Evolutionary conservation across 2,888 invertebrate genomes (phyloP).

Genomic region (Pseudococcus viburni): DNA sequence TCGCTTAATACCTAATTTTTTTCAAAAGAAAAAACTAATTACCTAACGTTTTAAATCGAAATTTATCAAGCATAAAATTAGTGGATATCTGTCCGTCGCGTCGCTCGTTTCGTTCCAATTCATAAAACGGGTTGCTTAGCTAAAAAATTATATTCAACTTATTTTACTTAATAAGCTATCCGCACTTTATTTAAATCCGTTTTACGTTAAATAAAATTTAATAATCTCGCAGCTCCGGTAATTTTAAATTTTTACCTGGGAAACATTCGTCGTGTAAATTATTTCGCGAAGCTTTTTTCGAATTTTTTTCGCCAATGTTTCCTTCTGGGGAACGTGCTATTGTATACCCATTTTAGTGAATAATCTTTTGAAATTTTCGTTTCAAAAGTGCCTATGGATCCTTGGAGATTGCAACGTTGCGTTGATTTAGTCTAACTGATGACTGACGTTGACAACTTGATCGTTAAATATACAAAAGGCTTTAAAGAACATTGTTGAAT

Average conservation of each 20-base stretch:
- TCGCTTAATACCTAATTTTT: background rate
- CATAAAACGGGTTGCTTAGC: background rate
- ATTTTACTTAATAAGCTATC: background rate
- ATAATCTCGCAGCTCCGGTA: background rate
- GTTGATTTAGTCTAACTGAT: background rate
- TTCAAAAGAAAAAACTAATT: background rate
- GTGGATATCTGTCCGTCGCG: background rate
- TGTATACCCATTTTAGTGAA: too few relatives aligned
- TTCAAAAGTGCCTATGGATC: background rate
- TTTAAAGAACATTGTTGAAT: background rate
- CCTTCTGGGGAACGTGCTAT: too few relatives aligned
- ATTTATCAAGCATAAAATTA: conserved; percentile 22
- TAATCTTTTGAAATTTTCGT: background rate
- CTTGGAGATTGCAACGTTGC: background rate
- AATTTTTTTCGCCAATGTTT: background rate
- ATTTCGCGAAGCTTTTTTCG: background rate
- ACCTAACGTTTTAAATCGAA: background rate
- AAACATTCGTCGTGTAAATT: background rate
- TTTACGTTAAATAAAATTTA: background rate
- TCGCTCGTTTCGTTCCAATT: background rate
- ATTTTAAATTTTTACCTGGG: background rate
- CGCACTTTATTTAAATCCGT: background rate
- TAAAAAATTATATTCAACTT: background rate
- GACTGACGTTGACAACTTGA: background rate
- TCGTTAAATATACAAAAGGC: background rate